Percentiles rank a stretch among this genome's conserved stretches.
Conservation (phyloP, 2,113 vertebrate species). For the Atlantisia rogersi region DNA sequence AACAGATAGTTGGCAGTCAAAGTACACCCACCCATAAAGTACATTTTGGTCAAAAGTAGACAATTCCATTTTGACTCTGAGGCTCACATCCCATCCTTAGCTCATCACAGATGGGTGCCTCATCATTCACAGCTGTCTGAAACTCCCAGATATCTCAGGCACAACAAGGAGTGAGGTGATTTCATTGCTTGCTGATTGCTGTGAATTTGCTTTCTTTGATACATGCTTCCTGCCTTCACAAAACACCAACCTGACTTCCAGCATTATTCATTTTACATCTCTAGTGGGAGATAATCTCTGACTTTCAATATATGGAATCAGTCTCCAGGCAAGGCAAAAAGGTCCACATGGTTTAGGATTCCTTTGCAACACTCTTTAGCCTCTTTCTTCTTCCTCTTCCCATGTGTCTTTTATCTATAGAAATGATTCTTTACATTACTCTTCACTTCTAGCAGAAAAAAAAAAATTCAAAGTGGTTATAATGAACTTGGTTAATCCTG, state of each 20-base stretch:
- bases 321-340: not conserved
- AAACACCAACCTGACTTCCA: not conserved
- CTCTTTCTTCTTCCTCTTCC: not conserved
- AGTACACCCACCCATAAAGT: not conserved
- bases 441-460: not conserved
- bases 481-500: not conserved
- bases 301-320: not conserved
- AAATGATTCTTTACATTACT: not conserved
- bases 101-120: conserved; percentile 24
- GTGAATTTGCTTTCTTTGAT: not conserved
- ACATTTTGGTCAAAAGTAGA: conserved; percentile 38
- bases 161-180: not conserved
- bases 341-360: not conserved
- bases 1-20: conserved; percentile 25
- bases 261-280: not conserved
- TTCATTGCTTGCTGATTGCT: not conserved
- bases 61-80: conserved; percentile 14
- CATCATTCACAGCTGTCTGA: conserved; percentile 34
- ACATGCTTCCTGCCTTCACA: not conserved
- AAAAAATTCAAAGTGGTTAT: not conserved
- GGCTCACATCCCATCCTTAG: conserved; percentile 28
- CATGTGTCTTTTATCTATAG: not conserved
- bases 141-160: not conserved
- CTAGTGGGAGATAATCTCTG: not conserved
- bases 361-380: not conserved